Evolutionary conservation across 2,113 vertebrate species (phyloP).

Genomic region (Baryphthengus martii): DNA sequence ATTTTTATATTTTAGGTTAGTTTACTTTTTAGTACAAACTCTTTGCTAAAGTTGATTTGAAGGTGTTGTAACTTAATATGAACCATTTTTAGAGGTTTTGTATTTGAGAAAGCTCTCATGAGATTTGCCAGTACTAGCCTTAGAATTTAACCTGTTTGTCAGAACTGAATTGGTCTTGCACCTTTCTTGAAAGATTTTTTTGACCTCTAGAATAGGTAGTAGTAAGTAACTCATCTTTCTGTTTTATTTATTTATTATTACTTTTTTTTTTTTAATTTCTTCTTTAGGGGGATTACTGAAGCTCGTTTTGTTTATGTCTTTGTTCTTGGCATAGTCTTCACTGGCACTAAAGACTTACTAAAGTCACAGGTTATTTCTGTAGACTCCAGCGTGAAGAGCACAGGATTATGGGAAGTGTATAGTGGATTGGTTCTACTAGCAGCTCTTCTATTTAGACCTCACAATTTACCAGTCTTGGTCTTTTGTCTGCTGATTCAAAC

Average conservation of each 20-base stretch:
- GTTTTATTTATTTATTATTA: not conserved
- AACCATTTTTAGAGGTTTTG: not conserved
- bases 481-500: constrained; percentile 86
- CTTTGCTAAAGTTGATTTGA: not conserved
- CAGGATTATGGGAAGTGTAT: constrained; percentile 90
- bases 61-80: not conserved
- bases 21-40: not conserved
- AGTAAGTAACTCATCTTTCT: not conserved
- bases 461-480: constrained; percentile 90
- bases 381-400: constrained; percentile 71
- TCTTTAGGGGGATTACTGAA: constrained; percentile 88
- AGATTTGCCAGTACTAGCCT: not conserved
- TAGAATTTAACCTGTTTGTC: not conserved
- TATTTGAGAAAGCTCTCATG: not conserved
- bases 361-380: constrained; percentile 82
- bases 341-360: constrained; percentile 88
- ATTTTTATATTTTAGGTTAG: not conserved
- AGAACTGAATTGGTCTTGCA: not conserved
- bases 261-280: not conserved
- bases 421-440: constrained; percentile 88
- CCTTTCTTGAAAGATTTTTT: not conserved
- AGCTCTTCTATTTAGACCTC: constrained; percentile 86
- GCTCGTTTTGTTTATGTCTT: constrained; percentile 94
- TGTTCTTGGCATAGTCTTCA: constrained; percentile 92
- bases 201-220: not conserved